Conservation (phyloP, 2,888 invertebrate genomes). For the Hypomecis atomaria region DNA sequence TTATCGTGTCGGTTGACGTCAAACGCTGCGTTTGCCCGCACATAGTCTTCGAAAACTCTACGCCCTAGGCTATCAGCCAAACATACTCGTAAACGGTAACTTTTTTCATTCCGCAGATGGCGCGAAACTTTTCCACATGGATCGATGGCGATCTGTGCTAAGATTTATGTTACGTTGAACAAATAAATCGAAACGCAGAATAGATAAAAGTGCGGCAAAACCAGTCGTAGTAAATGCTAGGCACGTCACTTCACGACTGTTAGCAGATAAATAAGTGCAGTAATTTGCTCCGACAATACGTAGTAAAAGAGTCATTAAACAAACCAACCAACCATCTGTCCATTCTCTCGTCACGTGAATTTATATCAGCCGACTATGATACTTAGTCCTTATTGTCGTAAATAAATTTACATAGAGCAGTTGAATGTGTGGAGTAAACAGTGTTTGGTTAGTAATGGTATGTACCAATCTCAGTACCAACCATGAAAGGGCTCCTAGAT, state of each 20-base stretch:
- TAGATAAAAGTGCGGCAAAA: conserved; percentile 3
- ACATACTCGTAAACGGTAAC: too few relatives aligned
- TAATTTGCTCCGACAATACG: conserved; percentile 35
- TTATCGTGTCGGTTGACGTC: too few relatives aligned
- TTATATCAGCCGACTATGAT: conserved; percentile 6
- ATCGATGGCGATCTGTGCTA: not conserved
- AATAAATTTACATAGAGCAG: not conserved
- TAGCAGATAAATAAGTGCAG: conserved; percentile 35
- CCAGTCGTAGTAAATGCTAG: conserved; percentile 18
- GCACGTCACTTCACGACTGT: conserved; percentile 26
- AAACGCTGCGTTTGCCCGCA: too few relatives aligned
- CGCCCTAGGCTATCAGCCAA: too few relatives aligned
- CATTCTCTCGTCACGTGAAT: conserved; percentile 34
- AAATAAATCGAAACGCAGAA: conserved; percentile 5
- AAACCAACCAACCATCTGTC: conserved; percentile 29
- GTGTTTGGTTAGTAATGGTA: not conserved
- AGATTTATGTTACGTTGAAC: not conserved
- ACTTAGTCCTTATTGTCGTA: conserved; percentile 3
- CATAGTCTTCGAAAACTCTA: too few relatives aligned
- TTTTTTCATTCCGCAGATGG: too few relatives aligned
- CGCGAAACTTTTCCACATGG: too few relatives aligned
- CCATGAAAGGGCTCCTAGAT: too few relatives aligned
- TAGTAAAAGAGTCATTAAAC: conserved; percentile 36
- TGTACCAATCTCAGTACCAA: too few relatives aligned
- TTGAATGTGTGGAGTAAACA: not conserved